Conservation (phyloP, 2,888 invertebrate species). For the Onthophagus sagittarius region DNA sequence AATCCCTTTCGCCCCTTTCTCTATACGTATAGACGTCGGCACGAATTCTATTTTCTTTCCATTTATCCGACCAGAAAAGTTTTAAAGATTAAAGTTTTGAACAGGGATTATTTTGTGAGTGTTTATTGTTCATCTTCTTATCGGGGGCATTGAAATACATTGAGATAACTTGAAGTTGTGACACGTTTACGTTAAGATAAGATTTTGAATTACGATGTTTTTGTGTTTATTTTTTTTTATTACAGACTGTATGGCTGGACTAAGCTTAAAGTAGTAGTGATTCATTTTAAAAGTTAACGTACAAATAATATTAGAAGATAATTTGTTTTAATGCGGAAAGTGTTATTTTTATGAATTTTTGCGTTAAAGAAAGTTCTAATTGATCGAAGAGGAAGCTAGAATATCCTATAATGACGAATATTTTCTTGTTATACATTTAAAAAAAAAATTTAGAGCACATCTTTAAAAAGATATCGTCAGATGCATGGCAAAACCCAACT, state of each 20-base stretch:
- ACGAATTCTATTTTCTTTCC: constrained; percentile 4
- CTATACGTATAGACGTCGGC: background rate
- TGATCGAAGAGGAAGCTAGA: too few species aligned
- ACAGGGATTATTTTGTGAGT: background rate
- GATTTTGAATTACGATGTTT: too few species aligned
- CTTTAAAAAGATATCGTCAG: too few species aligned
- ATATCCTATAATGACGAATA: too few species aligned
- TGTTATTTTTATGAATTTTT: background rate
- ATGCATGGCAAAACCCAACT: too few species aligned
- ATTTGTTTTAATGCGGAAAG: background rate
- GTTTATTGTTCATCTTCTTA: background rate
- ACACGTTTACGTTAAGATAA: too few species aligned
- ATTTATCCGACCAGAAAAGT: background rate
- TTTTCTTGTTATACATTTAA: too few species aligned
- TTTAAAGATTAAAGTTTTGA: background rate
- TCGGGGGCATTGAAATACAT: background rate
- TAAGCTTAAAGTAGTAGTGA: too few species aligned
- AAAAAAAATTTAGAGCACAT: too few species aligned
- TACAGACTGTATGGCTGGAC: too few species aligned
- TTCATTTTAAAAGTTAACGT: background rate
- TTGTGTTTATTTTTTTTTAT: background rate
- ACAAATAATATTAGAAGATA: background rate
- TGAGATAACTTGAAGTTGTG: background rate
- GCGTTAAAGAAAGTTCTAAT: too few species aligned
- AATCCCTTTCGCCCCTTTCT: background rate